Base-by-base conservation (phyloP, 1,140 invertebrate genomes). In the Micrasema longulum region DNA sequence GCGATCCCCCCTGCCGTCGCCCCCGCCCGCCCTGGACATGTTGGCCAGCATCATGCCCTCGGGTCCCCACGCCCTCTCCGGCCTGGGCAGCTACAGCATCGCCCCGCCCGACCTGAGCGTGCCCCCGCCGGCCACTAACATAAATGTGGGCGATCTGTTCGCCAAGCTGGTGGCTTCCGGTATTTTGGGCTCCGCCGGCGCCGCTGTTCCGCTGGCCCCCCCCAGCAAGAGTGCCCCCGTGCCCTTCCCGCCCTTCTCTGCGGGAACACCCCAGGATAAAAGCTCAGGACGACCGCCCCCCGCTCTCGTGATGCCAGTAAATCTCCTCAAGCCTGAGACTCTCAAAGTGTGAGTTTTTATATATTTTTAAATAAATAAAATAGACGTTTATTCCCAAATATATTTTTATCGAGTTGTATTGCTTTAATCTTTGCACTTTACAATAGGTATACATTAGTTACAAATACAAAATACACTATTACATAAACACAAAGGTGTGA, bases 71-170 rank as follows among this genome's bases (percentile, higher is more conserved):
- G 85, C 88, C 6, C 81, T 86, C 1, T 88, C 88, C 0, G 86
- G 84, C 18, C 81, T 84, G 20, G 75, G 83, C 69, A 76, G 85
- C 57, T 91, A 90, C 78, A 85, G 75, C 67, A 78, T 76, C 10
- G 82, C 69, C 22, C 41, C 41, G 9, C 60, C 60, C 0, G 43
- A 47, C 12, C 41, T 45, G 20, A 84, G 78, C 45, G 43, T 18
- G 84, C 78, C 50, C 16, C 69, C 81, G 78, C n/a, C 69, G 78
- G 1, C 69, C 66, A 0, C 43, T 69, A 0, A 88, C 55, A 80
- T 94, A 0, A 92, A 95, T 79, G 91, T 96, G 31, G 90, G 89
- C 70, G 93, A 95, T 76, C 80, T 97, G 18, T 94, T 95, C 77
- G 90, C 92, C 71, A 94, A 94, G 79, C 81, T 97, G 0, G 88